Evolutionary conservation across 2,888 invertebrate genomes (phyloP).

Genomic region (Autographa pulchrina): DNA sequence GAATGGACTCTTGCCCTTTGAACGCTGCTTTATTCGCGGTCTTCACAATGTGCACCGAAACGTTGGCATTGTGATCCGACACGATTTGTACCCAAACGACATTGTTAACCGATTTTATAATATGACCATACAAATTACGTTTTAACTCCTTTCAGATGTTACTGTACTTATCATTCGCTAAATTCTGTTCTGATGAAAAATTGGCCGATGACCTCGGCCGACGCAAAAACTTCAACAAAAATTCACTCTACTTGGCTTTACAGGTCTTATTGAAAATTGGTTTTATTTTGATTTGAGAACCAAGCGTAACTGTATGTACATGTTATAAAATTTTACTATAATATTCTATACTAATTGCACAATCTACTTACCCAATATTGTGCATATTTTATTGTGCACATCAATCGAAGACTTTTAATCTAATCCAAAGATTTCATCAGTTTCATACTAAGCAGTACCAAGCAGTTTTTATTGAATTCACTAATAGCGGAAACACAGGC

Average conservation of each 20-base stretch:
- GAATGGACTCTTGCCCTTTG: constrained; percentile 77
- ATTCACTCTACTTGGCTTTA: neutral
- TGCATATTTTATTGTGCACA: too few species aligned
- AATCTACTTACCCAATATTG: too few species aligned
- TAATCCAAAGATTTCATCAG: neutral
- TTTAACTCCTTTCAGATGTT: neutral
- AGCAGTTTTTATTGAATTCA: constrained; percentile 20
- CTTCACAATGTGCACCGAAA: constrained; percentile 52
- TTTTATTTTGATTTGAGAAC: neutral
- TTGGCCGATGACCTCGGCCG: neutral
- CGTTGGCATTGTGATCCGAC: constrained; percentile 43
- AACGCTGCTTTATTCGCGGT: constrained; percentile 71
- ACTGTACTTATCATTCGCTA: neutral
- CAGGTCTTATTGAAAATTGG: neutral
- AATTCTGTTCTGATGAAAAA: neutral
- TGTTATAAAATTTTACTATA: too few species aligned
- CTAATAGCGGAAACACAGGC: constrained; percentile 28
- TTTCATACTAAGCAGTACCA: neutral
- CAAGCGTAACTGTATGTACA: too few species aligned
- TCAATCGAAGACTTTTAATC: neutral
- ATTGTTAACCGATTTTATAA: constrained; percentile 13
- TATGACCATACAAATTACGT: constrained; percentile 1
- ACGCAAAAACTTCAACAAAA: neutral
- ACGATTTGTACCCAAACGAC: constrained; percentile 12
- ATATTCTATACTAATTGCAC: too few species aligned